Conservation (phyloP, 2,888 invertebrate genomes). For the Epinotia ramella region DNA sequence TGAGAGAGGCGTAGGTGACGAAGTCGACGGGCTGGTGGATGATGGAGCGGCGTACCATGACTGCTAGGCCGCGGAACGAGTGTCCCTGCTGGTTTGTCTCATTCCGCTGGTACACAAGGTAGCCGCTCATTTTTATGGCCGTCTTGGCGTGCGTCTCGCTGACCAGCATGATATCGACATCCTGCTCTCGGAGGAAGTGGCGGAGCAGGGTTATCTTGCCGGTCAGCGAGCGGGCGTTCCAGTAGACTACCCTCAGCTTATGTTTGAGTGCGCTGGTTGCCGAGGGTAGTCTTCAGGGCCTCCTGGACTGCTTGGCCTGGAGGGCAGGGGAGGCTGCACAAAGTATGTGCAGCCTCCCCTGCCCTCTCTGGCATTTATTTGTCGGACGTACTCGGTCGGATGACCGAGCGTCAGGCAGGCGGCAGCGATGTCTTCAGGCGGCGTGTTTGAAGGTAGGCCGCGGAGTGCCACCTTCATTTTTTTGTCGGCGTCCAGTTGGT, state of each 20-base stretch:
- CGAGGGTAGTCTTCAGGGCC: background rate
- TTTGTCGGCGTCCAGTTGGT: fast-evolving
- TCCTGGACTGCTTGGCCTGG: background rate
- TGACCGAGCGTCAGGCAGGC: background rate
- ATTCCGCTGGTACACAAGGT: background rate
- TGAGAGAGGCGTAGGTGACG: background rate
- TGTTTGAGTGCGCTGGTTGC: too few relatives aligned
- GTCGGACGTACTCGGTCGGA: background rate
- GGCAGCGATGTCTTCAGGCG: fast-evolving
- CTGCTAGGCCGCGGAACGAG: background rate
- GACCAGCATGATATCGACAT: slow-evolving; percentile 3
- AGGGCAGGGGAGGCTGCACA: background rate
- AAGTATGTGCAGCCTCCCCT: background rate
- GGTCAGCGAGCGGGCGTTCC: slow-evolving; percentile 19
- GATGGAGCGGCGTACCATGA: background rate
- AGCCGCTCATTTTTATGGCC: background rate
- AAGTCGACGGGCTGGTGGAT: slow-evolving; percentile 19
- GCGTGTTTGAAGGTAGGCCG: background rate
- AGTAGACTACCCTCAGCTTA: background rate
- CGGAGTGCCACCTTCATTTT: background rate
- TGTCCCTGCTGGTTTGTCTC: background rate
- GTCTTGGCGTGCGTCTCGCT: background rate
- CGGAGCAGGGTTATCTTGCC: slow-evolving; percentile 9
- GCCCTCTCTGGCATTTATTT: background rate
- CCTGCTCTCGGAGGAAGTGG: background rate